phyloP scores from a whole-genome alignment of 92 coral and sea anemone species.

The Umimayanthus chanpuru region DNA sequence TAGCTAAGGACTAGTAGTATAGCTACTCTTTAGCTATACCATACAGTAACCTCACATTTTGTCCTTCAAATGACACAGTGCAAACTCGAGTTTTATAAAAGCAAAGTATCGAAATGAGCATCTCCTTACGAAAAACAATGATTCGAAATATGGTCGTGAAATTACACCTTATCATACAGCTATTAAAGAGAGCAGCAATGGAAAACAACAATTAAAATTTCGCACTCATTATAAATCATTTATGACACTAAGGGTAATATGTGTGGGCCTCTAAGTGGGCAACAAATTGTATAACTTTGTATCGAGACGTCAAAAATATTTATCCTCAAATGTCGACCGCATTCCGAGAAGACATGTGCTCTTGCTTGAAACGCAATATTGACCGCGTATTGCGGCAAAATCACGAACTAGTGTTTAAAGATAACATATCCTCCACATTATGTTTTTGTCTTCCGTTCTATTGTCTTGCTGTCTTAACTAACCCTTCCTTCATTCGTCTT shows the following conservation, averaged over 20 bases:
- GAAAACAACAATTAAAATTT: conserved; percentile 31
- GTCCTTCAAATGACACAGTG: background rate
- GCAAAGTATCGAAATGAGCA: conserved; percentile 18
- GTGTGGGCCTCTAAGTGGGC: background rate
- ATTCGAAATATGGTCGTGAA: conserved; percentile 3
- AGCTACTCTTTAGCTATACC: background rate
- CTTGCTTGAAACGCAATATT: conserved; percentile 19
- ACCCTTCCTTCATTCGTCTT: conserved; percentile 25
- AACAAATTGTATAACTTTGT: background rate
- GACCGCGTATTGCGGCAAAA: conserved; percentile 1
- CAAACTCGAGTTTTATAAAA: background rate
- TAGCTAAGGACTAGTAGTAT: background rate
- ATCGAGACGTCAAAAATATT: conserved; percentile 34
- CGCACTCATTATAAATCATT: conserved; percentile 17
- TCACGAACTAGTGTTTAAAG: conserved; percentile 46
- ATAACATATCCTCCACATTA: conserved; percentile 20
- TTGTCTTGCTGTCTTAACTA: conserved; percentile 41
- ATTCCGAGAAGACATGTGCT: conserved; percentile 15
- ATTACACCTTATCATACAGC: background rate
- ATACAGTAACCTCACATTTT: background rate
- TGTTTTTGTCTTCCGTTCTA: conserved; percentile 15
- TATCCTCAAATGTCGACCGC: background rate
- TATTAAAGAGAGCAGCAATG: conserved; percentile 2
- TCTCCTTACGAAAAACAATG: background rate
- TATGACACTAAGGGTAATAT: background rate